phyloP scores from a whole-genome alignment of 2,888 invertebrate species.

The Apamea crenata region DNA sequence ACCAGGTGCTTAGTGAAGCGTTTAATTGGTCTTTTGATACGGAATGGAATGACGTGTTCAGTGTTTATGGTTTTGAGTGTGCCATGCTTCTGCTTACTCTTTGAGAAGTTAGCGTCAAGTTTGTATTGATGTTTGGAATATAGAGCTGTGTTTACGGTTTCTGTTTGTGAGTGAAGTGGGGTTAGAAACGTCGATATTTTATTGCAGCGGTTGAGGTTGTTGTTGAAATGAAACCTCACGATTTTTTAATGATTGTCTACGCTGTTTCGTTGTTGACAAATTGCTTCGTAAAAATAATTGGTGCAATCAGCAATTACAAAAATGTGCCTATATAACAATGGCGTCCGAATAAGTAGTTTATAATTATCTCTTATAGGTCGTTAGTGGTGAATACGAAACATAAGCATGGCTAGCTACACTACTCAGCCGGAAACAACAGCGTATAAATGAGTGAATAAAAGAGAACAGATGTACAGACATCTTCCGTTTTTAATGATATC shows the following conservation, averaged over 20 bases:
- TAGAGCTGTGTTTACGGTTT: constrained; percentile 24
- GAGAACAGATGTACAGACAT: not conserved
- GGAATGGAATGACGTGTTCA: constrained; percentile 32
- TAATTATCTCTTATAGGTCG: constrained; percentile 17
- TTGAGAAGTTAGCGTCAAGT: constrained; percentile 15
- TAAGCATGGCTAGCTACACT: not conserved
- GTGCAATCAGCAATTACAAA: constrained; percentile 26
- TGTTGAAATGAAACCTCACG: constrained; percentile 21
- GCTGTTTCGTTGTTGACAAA: constrained; percentile 21
- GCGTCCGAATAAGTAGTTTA: constrained; percentile 4
- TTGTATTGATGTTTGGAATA: constrained; percentile 9
- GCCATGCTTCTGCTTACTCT: not conserved
- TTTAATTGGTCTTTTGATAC: constrained; percentile 45
- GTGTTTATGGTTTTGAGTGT: constrained; percentile 35
- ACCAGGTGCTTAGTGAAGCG: constrained; percentile 72
- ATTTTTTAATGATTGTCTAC: constrained; percentile 3
- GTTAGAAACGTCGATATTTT: not conserved
- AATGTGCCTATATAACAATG: constrained; percentile 1
- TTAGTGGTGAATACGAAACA: not conserved
- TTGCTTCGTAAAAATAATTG: constrained; percentile 21
- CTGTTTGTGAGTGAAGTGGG: constrained; percentile 17
- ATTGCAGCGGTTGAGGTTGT: not conserved
- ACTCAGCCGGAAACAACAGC: not conserved
- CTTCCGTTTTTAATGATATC: constrained; percentile 13
- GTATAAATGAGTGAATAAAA: constrained; percentile 1